Conservation (phyloP, 2,797 vertebrate genomes). For the Amblyopsis hoosieri region DNA sequence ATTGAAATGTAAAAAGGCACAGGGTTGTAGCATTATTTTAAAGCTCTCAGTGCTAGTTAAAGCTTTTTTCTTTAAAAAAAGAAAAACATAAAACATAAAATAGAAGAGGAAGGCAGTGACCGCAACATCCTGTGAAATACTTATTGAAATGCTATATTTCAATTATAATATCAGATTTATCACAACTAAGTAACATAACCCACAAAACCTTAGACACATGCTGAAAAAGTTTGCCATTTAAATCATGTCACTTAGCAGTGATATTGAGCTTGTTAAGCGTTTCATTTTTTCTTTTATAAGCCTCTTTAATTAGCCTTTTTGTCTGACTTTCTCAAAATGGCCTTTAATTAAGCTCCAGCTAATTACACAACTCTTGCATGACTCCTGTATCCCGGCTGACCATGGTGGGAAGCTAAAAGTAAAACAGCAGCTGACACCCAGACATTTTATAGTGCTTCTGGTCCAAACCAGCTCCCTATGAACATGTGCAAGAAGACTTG, state of each 20-base stretch:
- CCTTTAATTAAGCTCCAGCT: conserved; percentile 76
- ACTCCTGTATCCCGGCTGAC: conserved; percentile 58
- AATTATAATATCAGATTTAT: conserved; percentile 43
- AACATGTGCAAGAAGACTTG: conserved; percentile 17
- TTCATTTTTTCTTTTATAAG: conserved; percentile 74
- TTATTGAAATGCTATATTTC: conserved; percentile 38
- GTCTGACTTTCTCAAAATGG: conserved; percentile 57
- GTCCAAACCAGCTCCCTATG: conserved; percentile 52
- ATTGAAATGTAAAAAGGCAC: no score
- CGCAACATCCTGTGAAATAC: conserved; percentile 26
- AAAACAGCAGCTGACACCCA: conserved; percentile 70
- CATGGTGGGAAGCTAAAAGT: conserved; percentile 58
- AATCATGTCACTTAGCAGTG: conserved; percentile 54
- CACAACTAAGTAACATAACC: conserved; percentile 37
- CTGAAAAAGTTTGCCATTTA: conserved; percentile 44
- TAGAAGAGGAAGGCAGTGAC: neutral
- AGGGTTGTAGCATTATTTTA: no score
- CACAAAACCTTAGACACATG: conserved; percentile 42
- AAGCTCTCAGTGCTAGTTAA: no score
- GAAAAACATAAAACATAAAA: no score
- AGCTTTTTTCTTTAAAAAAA: no score
- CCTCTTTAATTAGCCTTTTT: conserved; percentile 73
- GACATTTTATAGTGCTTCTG: conserved; percentile 45
- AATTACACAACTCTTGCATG: conserved; percentile 73
- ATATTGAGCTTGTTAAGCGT: conserved; percentile 70